phyloP scores from a whole-genome alignment of 2,113 vertebrate species.

The Anthoscopus minutus region DNA sequence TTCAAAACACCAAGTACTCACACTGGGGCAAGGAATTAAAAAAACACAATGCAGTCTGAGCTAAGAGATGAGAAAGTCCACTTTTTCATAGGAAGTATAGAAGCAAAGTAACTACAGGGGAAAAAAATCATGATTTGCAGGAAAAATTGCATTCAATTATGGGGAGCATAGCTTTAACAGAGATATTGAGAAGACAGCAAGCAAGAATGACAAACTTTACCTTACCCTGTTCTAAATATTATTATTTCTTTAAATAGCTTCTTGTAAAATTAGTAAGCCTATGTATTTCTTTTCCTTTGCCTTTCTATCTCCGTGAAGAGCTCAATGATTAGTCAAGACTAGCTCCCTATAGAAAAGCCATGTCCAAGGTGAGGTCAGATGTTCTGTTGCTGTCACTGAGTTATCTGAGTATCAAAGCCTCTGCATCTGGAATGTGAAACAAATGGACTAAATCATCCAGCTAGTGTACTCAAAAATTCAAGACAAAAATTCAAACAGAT shows the following conservation, averaged over 20 bases:
- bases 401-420: neutral
- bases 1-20: neutral
- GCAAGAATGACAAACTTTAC: neutral
- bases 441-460: neutral
- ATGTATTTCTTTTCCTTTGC: neutral
- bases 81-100: neutral
- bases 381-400: neutral
- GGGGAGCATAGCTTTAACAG: fast-evolving
- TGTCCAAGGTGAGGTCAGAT: neutral
- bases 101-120: neutral
- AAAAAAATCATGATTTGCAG: neutral
- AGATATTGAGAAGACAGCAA: neutral
- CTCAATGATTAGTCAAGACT: neutral
- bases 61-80: neutral
- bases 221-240: neutral
- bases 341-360: neutral
- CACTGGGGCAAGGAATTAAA: neutral
- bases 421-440: neutral
- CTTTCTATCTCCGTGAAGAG: neutral
- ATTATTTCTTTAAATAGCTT: neutral
- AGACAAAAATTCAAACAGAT: neutral
- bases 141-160: neutral
- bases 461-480: neutral
- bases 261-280: neutral
- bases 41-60: neutral